Evolutionary conservation across 2,888 invertebrate genomes (phyloP), one percentile per base, ranked within the genome.

Genomic region (Polymixis flavicincta): DNA sequence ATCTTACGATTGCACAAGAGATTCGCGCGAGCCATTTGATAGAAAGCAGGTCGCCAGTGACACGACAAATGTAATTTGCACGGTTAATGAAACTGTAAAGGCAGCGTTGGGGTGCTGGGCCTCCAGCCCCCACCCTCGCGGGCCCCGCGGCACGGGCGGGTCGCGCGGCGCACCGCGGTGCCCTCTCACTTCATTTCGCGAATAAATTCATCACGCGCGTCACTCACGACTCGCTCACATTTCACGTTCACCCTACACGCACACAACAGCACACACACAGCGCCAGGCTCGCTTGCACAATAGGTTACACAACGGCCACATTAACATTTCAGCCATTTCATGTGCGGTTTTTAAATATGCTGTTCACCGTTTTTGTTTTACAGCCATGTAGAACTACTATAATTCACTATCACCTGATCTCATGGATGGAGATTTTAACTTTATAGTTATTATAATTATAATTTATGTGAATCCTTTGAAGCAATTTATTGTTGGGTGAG

Each of bases 151-250:
- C 37, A 42, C 74, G 52, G 25, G 64, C 37, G 52, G 69, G 69
- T 32, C 52, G 55, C 71, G 76, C 71, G 87, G 82, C 79, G 67
- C 75, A 84, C 76, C 83, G 69, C 76, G 76, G 61, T 70, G 74
- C 75, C 82, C 85, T 83, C 88, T 89, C 92, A 91, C 92, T 93
- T 93, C 90, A 92, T 93, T 93, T 93, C 87, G 90, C 89, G 92
- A 92, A 93, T 93, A 93, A 92, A 93, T 93, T 90, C 92, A 92
- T 93, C 91, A 92, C 89, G 87, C 89, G 86, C 74, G 74, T 80
- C 77, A 76, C 70, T 64, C 61, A 32, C 68, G 81, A 57, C 73
- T 55, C 69, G 71, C 67, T 77, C 65, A 67, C 73, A 74, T 59
- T 57, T 68, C 70, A 74, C 72, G 67, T 37, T 70, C 50, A 19